phyloP scores from a whole-genome alignment of 2,888 invertebrate genomes.

The Chironomus riparius region DNA sequence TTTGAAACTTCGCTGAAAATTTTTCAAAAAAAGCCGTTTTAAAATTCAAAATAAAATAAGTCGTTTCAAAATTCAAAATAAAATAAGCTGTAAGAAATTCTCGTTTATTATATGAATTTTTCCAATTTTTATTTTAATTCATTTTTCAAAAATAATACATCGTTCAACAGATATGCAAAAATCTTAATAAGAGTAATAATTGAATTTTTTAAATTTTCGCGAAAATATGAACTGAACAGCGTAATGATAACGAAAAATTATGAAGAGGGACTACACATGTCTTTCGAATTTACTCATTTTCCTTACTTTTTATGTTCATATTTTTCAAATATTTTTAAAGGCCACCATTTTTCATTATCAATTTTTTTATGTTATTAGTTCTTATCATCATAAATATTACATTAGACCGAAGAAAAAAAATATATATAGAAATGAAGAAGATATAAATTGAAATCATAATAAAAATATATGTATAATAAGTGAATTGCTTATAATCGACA shows the following conservation, averaged over 20 bases:
- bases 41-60: background rate
- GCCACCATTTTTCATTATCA: constrained; percentile 8
- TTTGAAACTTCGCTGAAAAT: too few relatives aligned
- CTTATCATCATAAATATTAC: constrained; percentile 2
- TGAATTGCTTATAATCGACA: constrained; percentile 2
- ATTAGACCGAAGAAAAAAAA: background rate
- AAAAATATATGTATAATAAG: background rate
- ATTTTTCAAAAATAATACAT: constrained; percentile 6
- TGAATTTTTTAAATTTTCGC: background rate
- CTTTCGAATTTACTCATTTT: background rate
- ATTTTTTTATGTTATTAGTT: background rate
- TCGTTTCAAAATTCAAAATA: background rate
- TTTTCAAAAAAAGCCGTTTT: background rate
- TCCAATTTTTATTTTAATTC: background rate
- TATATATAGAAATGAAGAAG: background rate
- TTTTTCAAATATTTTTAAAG: background rate
- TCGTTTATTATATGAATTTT: background rate
- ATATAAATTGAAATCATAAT: background rate
- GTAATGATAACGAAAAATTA: background rate
- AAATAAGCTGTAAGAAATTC: background rate
- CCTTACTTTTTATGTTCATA: background rate
- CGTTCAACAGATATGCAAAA: constrained; percentile 2
- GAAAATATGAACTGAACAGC: background rate
- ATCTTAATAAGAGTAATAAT: background rate
- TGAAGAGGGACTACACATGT: background rate